These are phyloP conservation scores for Lymantria monacha DNA, from an alignment of 2,888 invertebrate species.

Conservation along the genomic window DNA sequence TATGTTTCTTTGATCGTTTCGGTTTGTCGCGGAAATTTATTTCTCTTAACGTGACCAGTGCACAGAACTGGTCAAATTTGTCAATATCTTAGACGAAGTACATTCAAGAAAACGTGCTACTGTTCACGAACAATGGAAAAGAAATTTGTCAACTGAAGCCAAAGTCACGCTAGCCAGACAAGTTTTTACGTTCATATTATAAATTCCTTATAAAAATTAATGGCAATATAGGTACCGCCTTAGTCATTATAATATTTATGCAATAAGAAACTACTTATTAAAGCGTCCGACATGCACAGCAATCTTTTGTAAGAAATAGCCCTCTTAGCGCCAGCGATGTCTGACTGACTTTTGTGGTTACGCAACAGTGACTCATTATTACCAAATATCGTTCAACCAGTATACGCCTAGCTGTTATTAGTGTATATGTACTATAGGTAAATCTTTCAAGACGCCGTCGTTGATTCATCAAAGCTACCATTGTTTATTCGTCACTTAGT, in stretches of 20 bases:
- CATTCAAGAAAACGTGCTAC: no score
- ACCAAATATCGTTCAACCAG: constrained; percentile 44
- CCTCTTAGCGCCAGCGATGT: constrained; percentile 41
- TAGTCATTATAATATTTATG: constrained; percentile 36
- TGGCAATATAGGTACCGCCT: no score
- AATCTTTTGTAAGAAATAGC: constrained; percentile 36
- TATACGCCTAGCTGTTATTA: constrained; percentile 16
- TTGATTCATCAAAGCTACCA: constrained; percentile 50
- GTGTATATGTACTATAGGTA: constrained; percentile 23
- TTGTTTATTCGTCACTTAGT: constrained; percentile 54
- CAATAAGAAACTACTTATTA: constrained; percentile 44
- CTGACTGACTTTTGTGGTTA: constrained; percentile 43
- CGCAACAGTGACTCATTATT: constrained; percentile 60
- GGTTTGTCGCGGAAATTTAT: no score
- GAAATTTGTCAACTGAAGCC: no score
- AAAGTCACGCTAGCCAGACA: no score
- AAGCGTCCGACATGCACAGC: constrained; percentile 38
- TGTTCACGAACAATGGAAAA: no score
- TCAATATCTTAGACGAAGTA: no score
- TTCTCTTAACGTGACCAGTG: no score
- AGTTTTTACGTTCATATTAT: no score
- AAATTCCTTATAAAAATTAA: no score
- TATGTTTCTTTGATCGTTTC: no score
- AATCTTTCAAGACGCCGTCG: constrained; percentile 35
- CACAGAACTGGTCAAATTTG: no score